Base-by-base conservation (phyloP, 2,888 invertebrate species). In the Argyresthia albistria region DNA sequence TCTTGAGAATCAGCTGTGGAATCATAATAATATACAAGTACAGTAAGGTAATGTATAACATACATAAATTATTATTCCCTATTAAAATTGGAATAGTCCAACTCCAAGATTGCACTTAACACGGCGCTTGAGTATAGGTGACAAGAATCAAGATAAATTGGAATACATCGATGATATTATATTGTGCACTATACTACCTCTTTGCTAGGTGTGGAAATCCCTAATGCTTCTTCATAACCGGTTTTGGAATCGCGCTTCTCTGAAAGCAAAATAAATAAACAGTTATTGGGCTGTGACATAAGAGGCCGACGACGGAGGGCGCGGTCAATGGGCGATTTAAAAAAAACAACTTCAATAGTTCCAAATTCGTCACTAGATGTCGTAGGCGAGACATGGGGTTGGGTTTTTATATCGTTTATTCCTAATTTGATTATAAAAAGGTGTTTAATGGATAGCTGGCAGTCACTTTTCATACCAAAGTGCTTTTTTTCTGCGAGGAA, bases 131-230 rank as follows among this genome's bases (percentile, higher is more conserved):
- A 66, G 65, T 67, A 69, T 62, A 65, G 50, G 69, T 67, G 74
- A 71, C 66, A 66, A 72, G 69, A 67, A 66, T 67, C 59, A 56
- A 58, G 60, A 55, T 60, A 60, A 52, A 55, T 53, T 58, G 43
- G 54, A 53, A 62, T 54, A 57, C 42, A 43, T 54, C 49, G 11
- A 36, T 12, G 35, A 45, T 25, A 43, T 37, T 43, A 35, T 7
- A 42, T 47, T 60, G 50, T 72, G 69, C 67, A 76, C 79, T 90
- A 90, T 73, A 90, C 80, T 67, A 94, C 91, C 81, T 96, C 95
- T 82, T 97, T 96, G 66, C 95, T 96, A 10, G 97, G 96, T 43
- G 96, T 97, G 48, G 96, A 96, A 69, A 97, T 96, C 58, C 96
- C 97, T 64, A 94, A 89, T 43, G 97, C 94, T 84, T 96, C 96